phyloP scores from a whole-genome alignment of 2,797 vertebrate species.

The Pangasius larnaudii region DNA sequence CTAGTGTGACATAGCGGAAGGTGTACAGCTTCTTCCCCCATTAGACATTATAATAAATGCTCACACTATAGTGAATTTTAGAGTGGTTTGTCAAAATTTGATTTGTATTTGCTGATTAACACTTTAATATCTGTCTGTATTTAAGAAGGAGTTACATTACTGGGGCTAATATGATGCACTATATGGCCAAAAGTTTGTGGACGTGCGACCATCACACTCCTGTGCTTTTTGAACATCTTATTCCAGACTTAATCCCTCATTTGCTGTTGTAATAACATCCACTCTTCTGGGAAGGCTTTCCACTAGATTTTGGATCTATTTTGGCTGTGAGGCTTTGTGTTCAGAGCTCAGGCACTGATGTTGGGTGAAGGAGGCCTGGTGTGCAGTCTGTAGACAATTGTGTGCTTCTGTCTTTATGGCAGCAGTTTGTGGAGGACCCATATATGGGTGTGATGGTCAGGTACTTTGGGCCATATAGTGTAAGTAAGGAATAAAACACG shows the following conservation, averaged over 20 bases:
- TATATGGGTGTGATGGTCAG: too few species aligned
- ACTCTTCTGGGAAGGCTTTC: background rate
- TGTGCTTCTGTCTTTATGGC: too few species aligned
- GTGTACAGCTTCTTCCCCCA: background rate
- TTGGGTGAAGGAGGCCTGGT: too few species aligned
- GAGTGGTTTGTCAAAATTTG: background rate
- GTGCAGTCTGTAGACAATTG: too few species aligned
- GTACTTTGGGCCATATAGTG: too few species aligned
- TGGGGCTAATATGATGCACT: background rate
- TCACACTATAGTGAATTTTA: too few species aligned
- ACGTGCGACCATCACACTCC: background rate
- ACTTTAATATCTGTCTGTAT: background rate
- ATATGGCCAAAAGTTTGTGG: background rate
- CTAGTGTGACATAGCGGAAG: background rate
- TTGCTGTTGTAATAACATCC: background rate
- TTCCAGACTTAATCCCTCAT: background rate
- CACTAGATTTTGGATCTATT: background rate
- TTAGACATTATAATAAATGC: background rate
- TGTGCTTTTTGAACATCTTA: background rate
- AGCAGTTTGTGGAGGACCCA: too few species aligned
- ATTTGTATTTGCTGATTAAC: background rate
- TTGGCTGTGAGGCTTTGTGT: background rate
- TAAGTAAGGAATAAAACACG: too few species aligned
- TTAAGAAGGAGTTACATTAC: background rate
- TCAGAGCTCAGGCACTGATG: too few species aligned